phyloP scores from a whole-genome alignment of 1,140 invertebrate species.

The Antheraea mylitta region DNA sequence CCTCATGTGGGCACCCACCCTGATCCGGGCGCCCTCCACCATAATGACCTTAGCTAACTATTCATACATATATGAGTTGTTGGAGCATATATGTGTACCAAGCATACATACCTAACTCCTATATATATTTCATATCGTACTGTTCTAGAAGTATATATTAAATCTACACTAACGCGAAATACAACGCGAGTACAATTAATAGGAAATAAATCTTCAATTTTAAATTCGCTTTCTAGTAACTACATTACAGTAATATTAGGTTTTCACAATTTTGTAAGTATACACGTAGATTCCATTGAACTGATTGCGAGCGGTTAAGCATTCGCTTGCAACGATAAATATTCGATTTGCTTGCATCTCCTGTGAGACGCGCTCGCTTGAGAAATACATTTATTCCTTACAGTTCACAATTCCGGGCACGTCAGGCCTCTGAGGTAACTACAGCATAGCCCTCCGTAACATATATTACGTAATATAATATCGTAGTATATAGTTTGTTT shows the following conservation, averaged over 20 bases:
- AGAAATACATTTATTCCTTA: conserved; percentile 9
- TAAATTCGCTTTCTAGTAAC: background rate
- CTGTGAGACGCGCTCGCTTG: background rate
- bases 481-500: background rate
- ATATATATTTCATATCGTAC: too few relatives aligned
- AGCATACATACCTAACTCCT: too few relatives aligned
- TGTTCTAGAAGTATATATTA: too few relatives aligned
- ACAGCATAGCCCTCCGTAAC: background rate
- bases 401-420: conserved; percentile 2
- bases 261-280: background rate
- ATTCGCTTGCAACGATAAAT: conserved; percentile 5
- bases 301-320: background rate
- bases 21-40: too few relatives aligned
- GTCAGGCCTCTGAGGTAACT: conserved; percentile 2
- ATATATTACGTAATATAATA: background rate
- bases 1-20: too few relatives aligned
- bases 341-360: conserved; percentile 10
- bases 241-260: background rate
- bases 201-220: too few relatives aligned
- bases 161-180: too few relatives aligned
- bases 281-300: background rate
- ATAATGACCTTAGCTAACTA: too few relatives aligned
- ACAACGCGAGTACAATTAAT: too few relatives aligned
- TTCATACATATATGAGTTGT: too few relatives aligned
- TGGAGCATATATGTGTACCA: too few relatives aligned